A percentile compares a stretch with the other conserved stretches of the same genome.
phyloP scores from a whole-genome alignment of 2,888 invertebrate species.

The Pyrochroa serraticornis region DNA sequence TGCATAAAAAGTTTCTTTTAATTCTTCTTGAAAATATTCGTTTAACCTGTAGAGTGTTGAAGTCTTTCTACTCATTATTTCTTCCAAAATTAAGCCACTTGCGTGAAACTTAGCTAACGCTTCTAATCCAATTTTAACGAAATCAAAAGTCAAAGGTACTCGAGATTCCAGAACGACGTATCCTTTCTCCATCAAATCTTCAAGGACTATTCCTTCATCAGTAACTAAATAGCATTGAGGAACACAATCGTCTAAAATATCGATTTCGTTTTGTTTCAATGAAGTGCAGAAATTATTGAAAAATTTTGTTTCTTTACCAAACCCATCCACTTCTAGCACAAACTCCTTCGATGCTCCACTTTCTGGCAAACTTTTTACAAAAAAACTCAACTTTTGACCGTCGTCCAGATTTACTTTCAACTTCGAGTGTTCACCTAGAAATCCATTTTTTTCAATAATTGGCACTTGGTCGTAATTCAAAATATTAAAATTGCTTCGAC shows the following conservation, averaged over 20 bases:
- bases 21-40: slow-evolving; percentile 30
- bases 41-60: slow-evolving; percentile 31
- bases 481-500: slow-evolving; percentile 15
- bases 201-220: slow-evolving; percentile 50
- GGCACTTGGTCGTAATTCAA: slow-evolving; percentile 16
- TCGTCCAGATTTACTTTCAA: slow-evolving; percentile 28
- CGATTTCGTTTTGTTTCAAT: slow-evolving; percentile 46
- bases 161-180: slow-evolving; percentile 39
- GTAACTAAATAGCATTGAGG: slow-evolving; percentile 50
- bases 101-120: slow-evolving; percentile 46
- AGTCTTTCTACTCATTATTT: too few species aligned
- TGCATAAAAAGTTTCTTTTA: slow-evolving; percentile 56
- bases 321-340: slow-evolving; percentile 58
- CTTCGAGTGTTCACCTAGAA: slow-evolving; percentile 40
- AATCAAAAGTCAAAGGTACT: slow-evolving; percentile 31
- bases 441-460: slow-evolving; percentile 33
- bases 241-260: slow-evolving; percentile 43
- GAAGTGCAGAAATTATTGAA: slow-evolving; percentile 57
- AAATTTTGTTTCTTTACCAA: slow-evolving; percentile 60
- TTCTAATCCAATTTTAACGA: slow-evolving; percentile 36
- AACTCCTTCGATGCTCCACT: slow-evolving; percentile 61
- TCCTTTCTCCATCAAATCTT: slow-evolving; percentile 49
- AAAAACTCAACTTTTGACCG: slow-evolving; percentile 56
- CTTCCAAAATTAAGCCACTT: slow-evolving; percentile 52
- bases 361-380: slow-evolving; percentile 66